Base-by-base conservation (phyloP, 2,797 vertebrate species). In the Typhlichthys subterraneus region DNA sequence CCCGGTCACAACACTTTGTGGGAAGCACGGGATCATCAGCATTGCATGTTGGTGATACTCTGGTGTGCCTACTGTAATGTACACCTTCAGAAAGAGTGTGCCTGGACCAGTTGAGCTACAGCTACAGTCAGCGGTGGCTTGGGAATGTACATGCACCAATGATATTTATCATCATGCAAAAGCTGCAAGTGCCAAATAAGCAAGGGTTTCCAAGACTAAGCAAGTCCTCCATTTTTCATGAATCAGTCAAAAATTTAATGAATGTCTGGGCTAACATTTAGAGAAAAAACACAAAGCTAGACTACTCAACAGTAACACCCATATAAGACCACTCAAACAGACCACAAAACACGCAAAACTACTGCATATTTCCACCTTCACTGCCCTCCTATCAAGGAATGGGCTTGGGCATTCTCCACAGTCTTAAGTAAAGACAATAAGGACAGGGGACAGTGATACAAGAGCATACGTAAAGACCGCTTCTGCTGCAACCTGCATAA, bases 341-440 rank as follows among this genome's bases (percentile, higher is more conserved):
- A 19, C 19, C 19, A 23, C 19, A 23, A 23, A 3, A 7, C 42
- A 15, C 38, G 45, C 15, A 50, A 7, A 11, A 53, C 13, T 23
- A 54, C 19, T 13, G 42, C 13, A n/a, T n/a, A 12, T n/a, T 8
- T 12, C 38, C 33, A 56, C 88, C 87, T 88, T 88, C 79, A 73
- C 87, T 88, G 80, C 75, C 70, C 85, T 84, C 70, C 84, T 86
- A 77, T 38, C 59, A 48, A 80, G 79, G 70, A 70, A 48, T 46
- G 75, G 82, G 73, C 70, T 83, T 57, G 70, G 77, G 74, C 67
- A 65, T 38, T 52, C 72, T 50, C 69, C 76, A 68, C 19, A 70
- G 67, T 85, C 87, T 87, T 82, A 9, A 49, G 63, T 6, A 74
- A 53, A 63, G 67, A 62, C 56, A 69, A 63, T 66, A 74, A 61